Evolutionary conservation across 2,888 invertebrate genomes (phyloP), one percentile per base, ranked within the genome.

Genomic region (Periphyllus acericola): DNA sequence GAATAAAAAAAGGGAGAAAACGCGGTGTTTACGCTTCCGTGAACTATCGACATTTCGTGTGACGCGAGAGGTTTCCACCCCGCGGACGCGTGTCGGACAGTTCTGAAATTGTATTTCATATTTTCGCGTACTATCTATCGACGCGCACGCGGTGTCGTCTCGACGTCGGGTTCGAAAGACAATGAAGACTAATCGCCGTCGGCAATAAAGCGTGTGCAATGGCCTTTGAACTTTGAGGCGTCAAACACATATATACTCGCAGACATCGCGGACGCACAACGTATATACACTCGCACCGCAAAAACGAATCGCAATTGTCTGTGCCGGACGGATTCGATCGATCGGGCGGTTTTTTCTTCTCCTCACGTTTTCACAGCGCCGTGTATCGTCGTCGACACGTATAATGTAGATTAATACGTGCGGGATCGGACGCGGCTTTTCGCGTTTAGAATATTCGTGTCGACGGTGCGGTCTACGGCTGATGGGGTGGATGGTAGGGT

Each of bases 41-140:
- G 66, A 76, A 83, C 40, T 75, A 75, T 83, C 83, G 83, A 75
- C 66, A 36, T 83, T 83, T 74, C 74, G 55, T 29, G 74, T 83
- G 55, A 74, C 74, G 68, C 68, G 66, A 46, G 55, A 55, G 66
- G 83, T 83, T 83, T 75, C 11, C 11, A 46, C 66, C 11, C 66
- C 25, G 83, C 60, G 40, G 74, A 40, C 55, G 36, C 72, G 72
- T 55, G 55, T n/a, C 36, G 36, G 71, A 83, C 83, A 19, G 60
- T 1, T 29, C 0, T 40, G 75, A 75, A 83, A 75, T 66, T 40
- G 75, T 83, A 75, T 83, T 83, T 83, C 36, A 55, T 55, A 74
- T 83, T 72, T 72, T 19, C n/a, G 34, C n/a, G n/a, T 19, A 8
- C 17, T 36, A 60, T 60, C 9, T 8, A 14, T 21, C 14, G 32